Percentiles rank a stretch among this genome's conserved stretches.
Evolutionary conservation across 2,797 vertebrate species (phyloP).

Genomic region (Pelobates cultripes): DNA sequence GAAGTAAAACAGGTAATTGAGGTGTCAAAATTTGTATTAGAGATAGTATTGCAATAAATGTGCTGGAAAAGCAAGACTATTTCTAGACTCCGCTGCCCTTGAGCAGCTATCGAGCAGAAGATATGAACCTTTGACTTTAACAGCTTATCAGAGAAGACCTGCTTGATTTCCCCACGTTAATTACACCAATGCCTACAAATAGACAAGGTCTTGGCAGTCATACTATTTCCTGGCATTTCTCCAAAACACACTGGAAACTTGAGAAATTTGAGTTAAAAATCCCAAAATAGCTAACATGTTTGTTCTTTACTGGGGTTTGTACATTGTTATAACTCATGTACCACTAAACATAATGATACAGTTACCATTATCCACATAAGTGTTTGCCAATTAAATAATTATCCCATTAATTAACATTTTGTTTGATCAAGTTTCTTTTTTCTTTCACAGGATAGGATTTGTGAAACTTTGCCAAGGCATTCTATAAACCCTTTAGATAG

Average conservation of each 20-base stretch:
- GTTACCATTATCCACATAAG: slow-evolving; percentile 46
- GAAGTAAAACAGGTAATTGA: neutral
- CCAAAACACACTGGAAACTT: slow-evolving; percentile 47
- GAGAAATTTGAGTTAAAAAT: neutral
- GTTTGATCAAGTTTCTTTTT: slow-evolving; percentile 37
- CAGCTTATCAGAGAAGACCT: neutral
- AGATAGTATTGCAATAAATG: neutral
- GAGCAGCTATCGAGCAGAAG: neutral
- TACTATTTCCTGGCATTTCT: slow-evolving; percentile 20
- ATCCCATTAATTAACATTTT: slow-evolving; percentile 42
- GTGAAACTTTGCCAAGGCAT: slow-evolving; percentile 36
- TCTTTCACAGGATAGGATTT: slow-evolving; percentile 3
- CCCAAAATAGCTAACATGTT: slow-evolving; percentile 15
- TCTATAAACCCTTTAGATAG: slow-evolving; percentile 20
- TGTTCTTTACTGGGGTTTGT: slow-evolving; percentile 18
- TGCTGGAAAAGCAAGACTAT: neutral
- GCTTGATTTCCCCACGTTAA: slow-evolving; percentile 21
- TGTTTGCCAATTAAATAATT: slow-evolving; percentile 60
- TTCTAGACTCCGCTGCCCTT: neutral
- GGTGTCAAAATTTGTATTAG: neutral
- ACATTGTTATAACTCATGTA: slow-evolving; percentile 45
- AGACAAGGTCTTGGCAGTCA: slow-evolving; percentile 39
- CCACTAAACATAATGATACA: slow-evolving; percentile 41
- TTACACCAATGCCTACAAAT: slow-evolving; percentile 29
- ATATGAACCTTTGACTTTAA: neutral